Evolutionary conservation across 2,113 vertebrate genomes (phyloP).

Genomic region (Poicephalus meyeri): DNA sequence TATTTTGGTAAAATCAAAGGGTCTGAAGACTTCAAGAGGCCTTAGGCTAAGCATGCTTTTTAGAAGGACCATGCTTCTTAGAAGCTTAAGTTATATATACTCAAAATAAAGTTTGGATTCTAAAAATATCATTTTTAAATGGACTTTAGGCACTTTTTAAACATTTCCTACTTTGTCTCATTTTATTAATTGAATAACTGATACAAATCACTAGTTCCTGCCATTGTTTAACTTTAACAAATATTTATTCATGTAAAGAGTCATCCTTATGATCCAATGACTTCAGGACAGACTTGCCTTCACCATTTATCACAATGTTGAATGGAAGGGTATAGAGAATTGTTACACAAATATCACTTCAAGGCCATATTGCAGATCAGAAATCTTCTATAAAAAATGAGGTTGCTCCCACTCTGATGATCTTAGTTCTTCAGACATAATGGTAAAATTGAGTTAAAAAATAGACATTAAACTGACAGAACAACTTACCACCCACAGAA

Average conservation of each 20-base stretch:
- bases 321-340: not conserved
- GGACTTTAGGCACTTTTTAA: not conserved
- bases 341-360: not conserved
- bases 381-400: not conserved
- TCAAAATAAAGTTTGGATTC: not conserved
- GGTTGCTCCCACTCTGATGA: not conserved
- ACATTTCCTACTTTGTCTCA: not conserved
- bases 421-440: not conserved
- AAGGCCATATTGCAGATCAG: not conserved
- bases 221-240: not conserved
- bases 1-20: not conserved
- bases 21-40: not conserved
- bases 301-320: not conserved
- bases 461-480: not conserved
- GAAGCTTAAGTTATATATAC: not conserved
- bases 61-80: not conserved
- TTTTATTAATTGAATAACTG: not conserved
- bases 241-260: not conserved
- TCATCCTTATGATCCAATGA: not conserved
- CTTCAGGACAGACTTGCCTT: not conserved
- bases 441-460: not conserved
- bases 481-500: accelerated
- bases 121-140: not conserved
- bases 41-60: not conserved
- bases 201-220: not conserved